Base-by-base conservation (phyloP, 2,113 vertebrate species). In the Lamprologus tigripictilis region DNA sequence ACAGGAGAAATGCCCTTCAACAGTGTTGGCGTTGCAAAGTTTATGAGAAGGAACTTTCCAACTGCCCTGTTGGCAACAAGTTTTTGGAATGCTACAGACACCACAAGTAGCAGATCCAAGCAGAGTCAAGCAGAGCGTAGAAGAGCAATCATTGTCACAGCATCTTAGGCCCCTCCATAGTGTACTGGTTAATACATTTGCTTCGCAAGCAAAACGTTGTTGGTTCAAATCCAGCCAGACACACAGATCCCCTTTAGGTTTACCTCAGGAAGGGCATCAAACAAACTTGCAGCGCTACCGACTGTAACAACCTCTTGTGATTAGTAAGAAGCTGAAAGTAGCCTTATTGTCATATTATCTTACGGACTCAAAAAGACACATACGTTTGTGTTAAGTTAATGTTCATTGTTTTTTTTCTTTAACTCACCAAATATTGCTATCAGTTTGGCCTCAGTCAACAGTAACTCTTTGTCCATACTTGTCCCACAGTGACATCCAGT, bases 401-500 rank as follows among this genome's bases (percentile, higher is more conserved):
- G 33, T 37, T 68, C 19, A 21, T 13, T 68, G 10, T 3, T 37
- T 35, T 35, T 37, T 68, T 37, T 35, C 61, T 37, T 68, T 68
- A 68, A 68, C 14, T 26, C 14, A 73, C 68, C 68, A 73, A 73
- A 73, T 47, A 73, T 28, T 45, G 6, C 9, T 73, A 17, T 47
- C 40, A 16, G 21, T 73, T 16, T 26, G 14, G 37, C 9, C 9
- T 45, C 40, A 73, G 4, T 73, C 17, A 57, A 35, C 16, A 31
- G 33, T 82, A 83, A 88, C 54, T 47, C 4, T 84, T 58, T 87
- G 21, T 54, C n/a, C 33, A 10, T 92, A 86, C 90, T 86, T 85
- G 12, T 82, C 21, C 35, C 94, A 2, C 94, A 99, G 98, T 99
- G 90, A 97, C 98, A 83, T 98, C 98, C 63, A 97, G 96, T 92